Evolutionary conservation across 2,797 vertebrate genomes (phyloP).

Genomic region (Rousettus madagascariensis): DNA sequence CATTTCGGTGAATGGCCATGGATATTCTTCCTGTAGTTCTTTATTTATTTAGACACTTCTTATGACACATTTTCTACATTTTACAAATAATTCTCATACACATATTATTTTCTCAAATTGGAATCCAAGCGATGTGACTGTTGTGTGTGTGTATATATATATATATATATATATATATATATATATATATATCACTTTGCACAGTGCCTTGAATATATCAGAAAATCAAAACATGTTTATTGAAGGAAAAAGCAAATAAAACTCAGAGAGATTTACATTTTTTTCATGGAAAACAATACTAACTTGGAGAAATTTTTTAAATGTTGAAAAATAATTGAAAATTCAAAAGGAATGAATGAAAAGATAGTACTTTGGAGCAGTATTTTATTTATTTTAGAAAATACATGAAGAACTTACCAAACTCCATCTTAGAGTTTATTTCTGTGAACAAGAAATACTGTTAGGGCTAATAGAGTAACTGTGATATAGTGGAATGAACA

Average conservation of each 20-base stretch:
- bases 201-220: background rate
- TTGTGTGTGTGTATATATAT: too few relatives aligned
- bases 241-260: conserved; percentile 25
- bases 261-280: background rate
- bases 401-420: background rate
- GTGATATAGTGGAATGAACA: background rate
- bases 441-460: conserved; percentile 35
- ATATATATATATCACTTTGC: background rate
- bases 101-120: background rate
- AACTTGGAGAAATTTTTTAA: conserved; percentile 18
- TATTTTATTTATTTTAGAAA: conserved; percentile 45
- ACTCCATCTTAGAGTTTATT: background rate
- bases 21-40: background rate
- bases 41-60: background rate
- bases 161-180: too few relatives aligned
- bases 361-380: background rate
- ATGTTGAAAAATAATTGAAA: background rate
- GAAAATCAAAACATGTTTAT: background rate
- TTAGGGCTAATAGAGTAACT: background rate
- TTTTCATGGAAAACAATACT: background rate
- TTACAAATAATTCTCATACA: background rate
- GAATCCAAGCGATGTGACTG: background rate
- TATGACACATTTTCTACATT: background rate
- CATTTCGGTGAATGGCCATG: background rate
- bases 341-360: background rate